These are phyloP conservation scores for Eufriesea mexicana DNA, from an alignment of 1,140 invertebrate genomes.

Conservation along the genomic window DNA sequence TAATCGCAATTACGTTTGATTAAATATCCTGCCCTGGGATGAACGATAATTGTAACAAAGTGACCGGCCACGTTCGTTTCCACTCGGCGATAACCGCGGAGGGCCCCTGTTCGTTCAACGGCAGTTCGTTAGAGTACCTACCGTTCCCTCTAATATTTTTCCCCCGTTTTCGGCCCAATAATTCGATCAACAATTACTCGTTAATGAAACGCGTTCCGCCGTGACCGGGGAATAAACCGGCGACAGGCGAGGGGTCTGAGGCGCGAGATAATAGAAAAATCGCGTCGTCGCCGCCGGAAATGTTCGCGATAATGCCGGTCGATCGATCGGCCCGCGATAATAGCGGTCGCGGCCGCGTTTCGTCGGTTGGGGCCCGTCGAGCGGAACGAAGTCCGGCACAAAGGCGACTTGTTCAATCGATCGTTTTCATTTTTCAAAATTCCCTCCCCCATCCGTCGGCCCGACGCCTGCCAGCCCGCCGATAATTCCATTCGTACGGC, in stretches of 20 bases:
- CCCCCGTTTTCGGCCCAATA: neutral
- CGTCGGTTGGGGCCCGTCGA: neutral
- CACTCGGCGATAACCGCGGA: neutral
- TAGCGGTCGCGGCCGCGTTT: neutral
- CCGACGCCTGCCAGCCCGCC: neutral
- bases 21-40: conserved; percentile 34
- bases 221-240: conserved; percentile 1
- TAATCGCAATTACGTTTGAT: conserved; percentile 43
- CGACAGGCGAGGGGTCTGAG: neutral
- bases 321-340: conserved; percentile 22
- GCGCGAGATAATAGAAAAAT: conserved; percentile 12
- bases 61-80: neutral
- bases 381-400: neutral
- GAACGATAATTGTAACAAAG: conserved; percentile 34
- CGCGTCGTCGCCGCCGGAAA: neutral
- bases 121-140: conserved; percentile 3
- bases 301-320: conserved; percentile 13
- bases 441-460: too few species aligned
- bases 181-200: conserved; percentile 32
- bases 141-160: conserved; percentile 2
- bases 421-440: conserved; percentile 26
- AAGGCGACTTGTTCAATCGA: neutral
- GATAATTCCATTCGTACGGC: conserved; percentile 30
- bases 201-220: conserved; percentile 31
- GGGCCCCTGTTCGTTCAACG: neutral